phyloP scores from a whole-genome alignment of 2,113 vertebrate genomes.

The Ailurus styani region DNA sequence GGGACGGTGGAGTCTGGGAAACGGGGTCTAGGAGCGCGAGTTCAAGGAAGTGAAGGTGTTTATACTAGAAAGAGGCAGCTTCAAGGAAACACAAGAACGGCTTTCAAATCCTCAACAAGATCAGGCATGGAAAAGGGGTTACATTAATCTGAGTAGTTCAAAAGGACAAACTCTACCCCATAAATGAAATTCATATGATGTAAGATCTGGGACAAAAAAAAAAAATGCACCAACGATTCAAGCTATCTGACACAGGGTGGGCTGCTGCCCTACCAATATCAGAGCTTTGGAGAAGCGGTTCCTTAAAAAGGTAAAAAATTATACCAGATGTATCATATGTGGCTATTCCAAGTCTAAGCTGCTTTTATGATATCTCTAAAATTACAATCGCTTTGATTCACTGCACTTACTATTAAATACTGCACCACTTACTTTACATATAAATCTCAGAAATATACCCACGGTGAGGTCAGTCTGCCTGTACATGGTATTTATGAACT shows the following conservation, averaged over 20 bases:
- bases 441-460: background rate
- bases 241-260: background rate
- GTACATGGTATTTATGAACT: background rate
- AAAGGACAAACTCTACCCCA: background rate
- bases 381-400: background rate
- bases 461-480: background rate
- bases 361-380: background rate
- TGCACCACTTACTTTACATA: background rate
- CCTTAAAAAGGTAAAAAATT: background rate
- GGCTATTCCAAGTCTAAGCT: background rate
- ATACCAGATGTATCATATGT: background rate
- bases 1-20: constrained; percentile 34
- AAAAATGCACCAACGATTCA: background rate
- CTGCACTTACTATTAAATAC: background rate
- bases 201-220: background rate
- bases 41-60: constrained; percentile 56
- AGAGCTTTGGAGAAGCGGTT: background rate
- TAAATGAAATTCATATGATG: background rate
- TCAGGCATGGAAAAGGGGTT: background rate
- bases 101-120: background rate
- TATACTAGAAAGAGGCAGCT: constrained; percentile 13
- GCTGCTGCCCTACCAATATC: background rate
- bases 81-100: constrained; percentile 2
- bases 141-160: background rate
- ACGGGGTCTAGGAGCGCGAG: background rate